These are phyloP conservation scores for Sebastes aleutianus DNA, from an alignment of 2,797 vertebrate genomes.

Conservation along the genomic window DNA sequence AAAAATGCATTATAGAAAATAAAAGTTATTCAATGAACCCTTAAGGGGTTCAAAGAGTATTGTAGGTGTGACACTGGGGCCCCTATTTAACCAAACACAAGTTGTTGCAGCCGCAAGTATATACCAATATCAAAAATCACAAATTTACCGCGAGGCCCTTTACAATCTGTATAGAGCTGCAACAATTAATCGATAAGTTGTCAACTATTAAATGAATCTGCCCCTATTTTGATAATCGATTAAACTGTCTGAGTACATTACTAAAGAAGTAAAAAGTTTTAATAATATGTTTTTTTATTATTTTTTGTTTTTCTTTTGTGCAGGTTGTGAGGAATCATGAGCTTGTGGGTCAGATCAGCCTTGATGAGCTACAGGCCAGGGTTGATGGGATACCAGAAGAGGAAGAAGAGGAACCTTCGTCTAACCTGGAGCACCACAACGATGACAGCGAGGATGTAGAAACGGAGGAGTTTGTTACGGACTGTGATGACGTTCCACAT, in stretches of 20 bases:
- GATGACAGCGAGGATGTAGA: neutral
- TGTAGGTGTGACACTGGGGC: neutral
- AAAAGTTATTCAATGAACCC: neutral
- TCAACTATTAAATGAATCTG: too few relatives aligned
- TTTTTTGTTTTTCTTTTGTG: neutral
- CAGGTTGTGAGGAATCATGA: constrained; percentile 78
- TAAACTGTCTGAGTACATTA: too few relatives aligned
- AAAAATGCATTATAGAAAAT: neutral
- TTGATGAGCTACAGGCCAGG: constrained; percentile 53
- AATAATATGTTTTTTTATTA: too few relatives aligned
- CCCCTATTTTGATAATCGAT: too few relatives aligned
- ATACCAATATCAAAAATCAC: neutral
- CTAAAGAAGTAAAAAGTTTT: too few relatives aligned
- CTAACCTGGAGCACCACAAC: neutral
- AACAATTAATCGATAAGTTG: too few relatives aligned
- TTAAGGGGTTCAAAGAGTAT: neutral
- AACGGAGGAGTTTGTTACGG: neutral
- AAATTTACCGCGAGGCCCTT: too few relatives aligned
- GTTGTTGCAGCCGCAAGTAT: too few relatives aligned
- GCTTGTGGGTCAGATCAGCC: constrained; percentile 74
- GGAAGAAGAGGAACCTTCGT: neutral
- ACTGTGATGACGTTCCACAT: neutral
- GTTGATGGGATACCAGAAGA: neutral
- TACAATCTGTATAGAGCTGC: too few relatives aligned
- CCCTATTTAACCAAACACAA: neutral